Percentiles rank a stretch among this genome's conserved stretches.
Evolutionary conservation across 2,888 invertebrate species (phyloP).

Genomic region (Synergus laeviventris): DNA sequence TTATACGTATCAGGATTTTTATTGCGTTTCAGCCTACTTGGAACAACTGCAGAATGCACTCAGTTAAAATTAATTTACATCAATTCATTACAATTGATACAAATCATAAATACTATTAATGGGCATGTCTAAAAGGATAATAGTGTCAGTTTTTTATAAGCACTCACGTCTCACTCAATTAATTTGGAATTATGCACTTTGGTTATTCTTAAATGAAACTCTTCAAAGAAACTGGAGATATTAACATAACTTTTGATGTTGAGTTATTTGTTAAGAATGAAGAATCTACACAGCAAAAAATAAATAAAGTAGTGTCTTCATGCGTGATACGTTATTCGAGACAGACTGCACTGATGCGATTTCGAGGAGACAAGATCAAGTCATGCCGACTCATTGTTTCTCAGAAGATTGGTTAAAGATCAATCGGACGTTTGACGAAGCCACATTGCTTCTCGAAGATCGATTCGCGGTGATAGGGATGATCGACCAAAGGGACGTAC

Average conservation of each 20-base stretch:
- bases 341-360: constrained; percentile 39
- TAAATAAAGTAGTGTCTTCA: background rate
- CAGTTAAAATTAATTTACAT: constrained; percentile 45
- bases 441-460: constrained; percentile 67
- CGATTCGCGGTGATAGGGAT: constrained; percentile 74
- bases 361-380: constrained; percentile 54
- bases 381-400: constrained; percentile 70
- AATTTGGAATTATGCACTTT: background rate
- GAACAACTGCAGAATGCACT: constrained; percentile 40
- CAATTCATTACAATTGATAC: constrained; percentile 43
- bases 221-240: background rate
- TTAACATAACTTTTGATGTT: background rate
- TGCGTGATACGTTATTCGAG: constrained; percentile 47
- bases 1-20: constrained; percentile 48
- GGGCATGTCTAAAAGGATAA: constrained; percentile 4
- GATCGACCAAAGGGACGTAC: constrained; percentile 66
- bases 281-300: background rate
- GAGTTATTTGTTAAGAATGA: background rate
- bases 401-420: constrained; percentile 66
- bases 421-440: constrained; percentile 71
- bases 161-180: background rate
- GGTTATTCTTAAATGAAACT: background rate
- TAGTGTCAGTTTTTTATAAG: background rate
- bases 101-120: constrained; percentile 41
- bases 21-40: constrained; percentile 45